Evolutionary conservation across 2,113 vertebrate genomes (phyloP), one percentile per base, ranked within the genome.

Genomic region (Gopherus evgoodei): DNA sequence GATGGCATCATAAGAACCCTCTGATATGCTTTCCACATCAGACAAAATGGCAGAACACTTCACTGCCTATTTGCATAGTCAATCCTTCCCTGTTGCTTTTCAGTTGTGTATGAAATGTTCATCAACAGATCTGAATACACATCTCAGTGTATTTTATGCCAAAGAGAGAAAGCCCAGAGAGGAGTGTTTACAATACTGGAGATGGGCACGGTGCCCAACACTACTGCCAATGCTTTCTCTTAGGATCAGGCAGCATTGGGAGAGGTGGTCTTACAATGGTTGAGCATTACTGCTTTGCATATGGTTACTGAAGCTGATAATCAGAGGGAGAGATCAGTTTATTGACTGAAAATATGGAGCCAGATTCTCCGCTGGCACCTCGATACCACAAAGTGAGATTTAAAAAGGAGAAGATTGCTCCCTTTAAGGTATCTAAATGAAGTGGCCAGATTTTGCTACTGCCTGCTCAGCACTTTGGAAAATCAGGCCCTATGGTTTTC

Each of bases 171-270:
- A 49, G 25, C 82, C 47, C n/a, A 25, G 81, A 87, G 56, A 12
- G 56, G 56, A 57, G 56, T 1, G 56, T 12, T 57, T 27, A 27
- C 56, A 57, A 6, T 22, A 21, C 62, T 4, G 47, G 42, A 42
- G 53, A 81, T 25, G 42, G 81, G 19, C 27, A 50, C 47, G 42
- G 21, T 22, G 54, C 25, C 22, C 2, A 38, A 72, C 17, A 35
- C 22, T 16, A 56, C 42, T 42, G 81, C 47, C 47, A 2, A 4
- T 8, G 47, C 14, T 54, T 76, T 72, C 25, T 54, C 57, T 54
- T 7, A 1, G 3, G 31, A 14, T 8, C 19, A 52, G 16, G 50
- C 24, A 7, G 47, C 0, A 0, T 4, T 1, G 10, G 84, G 59
- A 56, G 10, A 81, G 75, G 56, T 81, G 31, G 17, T 2, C 25